Percentiles rank a stretch among this genome's conserved stretches.
phyloP scores from a whole-genome alignment of 1,140 invertebrate genomes.

The Meteorus sp. region DNA sequence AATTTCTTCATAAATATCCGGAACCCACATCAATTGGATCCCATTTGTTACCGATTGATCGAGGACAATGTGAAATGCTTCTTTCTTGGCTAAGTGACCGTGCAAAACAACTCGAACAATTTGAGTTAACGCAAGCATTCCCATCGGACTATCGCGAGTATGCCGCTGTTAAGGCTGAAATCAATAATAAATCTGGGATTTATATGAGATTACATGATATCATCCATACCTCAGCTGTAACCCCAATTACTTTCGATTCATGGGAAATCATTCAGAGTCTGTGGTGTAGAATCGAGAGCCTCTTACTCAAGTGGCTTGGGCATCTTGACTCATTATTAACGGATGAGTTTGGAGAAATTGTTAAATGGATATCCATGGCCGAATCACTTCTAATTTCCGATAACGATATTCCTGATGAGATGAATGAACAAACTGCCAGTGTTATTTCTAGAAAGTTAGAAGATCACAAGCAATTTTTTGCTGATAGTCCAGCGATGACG shows the following conservation, averaged over 20 bases:
- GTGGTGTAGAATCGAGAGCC: conserved; percentile 75
- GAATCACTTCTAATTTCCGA: conserved; percentile 79
- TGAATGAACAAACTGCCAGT: conserved; percentile 84
- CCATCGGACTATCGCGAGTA: conserved; percentile 67
- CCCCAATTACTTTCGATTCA: conserved; percentile 76
- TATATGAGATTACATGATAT: conserved; percentile 75
- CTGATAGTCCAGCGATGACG: conserved; percentile 74
- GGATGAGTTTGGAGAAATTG: conserved; percentile 79
- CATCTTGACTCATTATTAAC: conserved; percentile 80
- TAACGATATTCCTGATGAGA: conserved; percentile 77
- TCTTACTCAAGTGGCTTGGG: conserved; percentile 81
- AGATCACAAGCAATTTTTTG: conserved; percentile 88
- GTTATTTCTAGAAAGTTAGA: conserved; percentile 85
- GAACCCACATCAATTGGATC: conserved; percentile 72
- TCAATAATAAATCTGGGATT: conserved; percentile 67
- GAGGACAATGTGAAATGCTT: conserved; percentile 79
- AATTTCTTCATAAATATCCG: conserved; percentile 95
- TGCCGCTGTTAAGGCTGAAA: conserved; percentile 68
- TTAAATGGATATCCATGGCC: conserved; percentile 87
- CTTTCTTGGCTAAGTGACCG: conserved; percentile 80
- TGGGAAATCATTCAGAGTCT: conserved; percentile 77
- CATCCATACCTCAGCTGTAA: conserved; percentile 75
- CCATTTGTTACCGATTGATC: conserved; percentile 73
- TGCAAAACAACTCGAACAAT: conserved; percentile 70
- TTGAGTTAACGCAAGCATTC: conserved; percentile 54